phyloP scores from a whole-genome alignment of 2,113 vertebrate genomes.

The Leiothrix lutea region DNA sequence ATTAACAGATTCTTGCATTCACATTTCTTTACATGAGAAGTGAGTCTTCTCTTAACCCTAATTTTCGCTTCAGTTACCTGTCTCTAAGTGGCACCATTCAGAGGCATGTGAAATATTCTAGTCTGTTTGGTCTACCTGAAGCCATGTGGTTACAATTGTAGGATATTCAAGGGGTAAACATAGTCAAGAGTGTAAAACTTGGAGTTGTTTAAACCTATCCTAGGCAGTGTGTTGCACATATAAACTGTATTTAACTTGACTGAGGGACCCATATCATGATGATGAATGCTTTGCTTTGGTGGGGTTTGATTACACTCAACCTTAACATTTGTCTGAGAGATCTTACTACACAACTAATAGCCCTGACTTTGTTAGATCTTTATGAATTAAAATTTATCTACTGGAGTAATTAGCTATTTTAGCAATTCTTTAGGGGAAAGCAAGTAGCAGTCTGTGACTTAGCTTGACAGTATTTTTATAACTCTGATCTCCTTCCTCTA shows the following conservation, averaged over 20 bases:
- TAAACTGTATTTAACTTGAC: not conserved
- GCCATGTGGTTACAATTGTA: fast-evolving
- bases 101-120: not conserved
- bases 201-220: not conserved
- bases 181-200: not conserved
- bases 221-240: not conserved
- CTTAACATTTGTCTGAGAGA: not conserved
- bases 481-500: not conserved
- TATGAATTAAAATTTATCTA: not conserved
- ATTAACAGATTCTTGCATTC: not conserved
- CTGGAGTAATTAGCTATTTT: not conserved
- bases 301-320: not conserved
- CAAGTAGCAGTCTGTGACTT: not conserved
- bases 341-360: not conserved
- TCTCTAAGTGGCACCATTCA: not conserved
- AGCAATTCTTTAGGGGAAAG: not conserved
- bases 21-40: not conserved
- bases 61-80: not conserved
- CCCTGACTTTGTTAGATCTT: not conserved
- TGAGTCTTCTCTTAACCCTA: not conserved
- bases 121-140: not conserved
- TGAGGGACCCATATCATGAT: not conserved
- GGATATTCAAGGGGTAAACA: not conserved
- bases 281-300: not conserved
- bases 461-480: not conserved